phyloP scores from a whole-genome alignment of 2,888 invertebrate species.

The Graphium colonna region DNA sequence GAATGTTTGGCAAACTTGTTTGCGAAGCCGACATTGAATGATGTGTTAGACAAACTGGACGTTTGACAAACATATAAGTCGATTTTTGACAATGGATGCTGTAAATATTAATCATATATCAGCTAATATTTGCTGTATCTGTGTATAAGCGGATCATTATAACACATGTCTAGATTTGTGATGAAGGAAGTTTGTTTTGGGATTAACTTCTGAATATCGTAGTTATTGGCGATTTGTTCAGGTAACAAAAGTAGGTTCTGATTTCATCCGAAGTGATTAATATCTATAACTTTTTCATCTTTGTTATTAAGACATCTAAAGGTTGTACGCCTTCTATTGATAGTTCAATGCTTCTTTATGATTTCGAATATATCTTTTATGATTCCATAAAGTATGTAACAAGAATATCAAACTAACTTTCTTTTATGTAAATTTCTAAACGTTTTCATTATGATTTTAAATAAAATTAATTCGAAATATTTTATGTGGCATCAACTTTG shows the following conservation, averaged over 20 bases:
- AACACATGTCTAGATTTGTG: not conserved
- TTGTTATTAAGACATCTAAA: not conserved
- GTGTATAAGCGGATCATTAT: not conserved
- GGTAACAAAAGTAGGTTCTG: not conserved
- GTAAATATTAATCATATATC: not conserved
- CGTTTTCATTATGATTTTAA: no score
- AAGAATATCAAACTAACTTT: no score
- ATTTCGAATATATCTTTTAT: no score
- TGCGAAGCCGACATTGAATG: conserved; percentile 58
- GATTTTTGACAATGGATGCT: not conserved
- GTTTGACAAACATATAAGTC: not conserved
- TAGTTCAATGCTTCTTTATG: no score
- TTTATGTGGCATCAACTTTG: no score
- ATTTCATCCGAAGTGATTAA: no score
- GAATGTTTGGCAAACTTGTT: conserved; percentile 63
- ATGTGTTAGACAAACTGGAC: conserved; percentile 34
- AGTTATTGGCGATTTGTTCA: not conserved
- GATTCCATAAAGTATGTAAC: no score
- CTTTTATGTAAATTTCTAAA: no score
- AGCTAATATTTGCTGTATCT: not conserved
- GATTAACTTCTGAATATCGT: not conserved
- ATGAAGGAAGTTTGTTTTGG: not conserved
- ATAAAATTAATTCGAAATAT: no score
- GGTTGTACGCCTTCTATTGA: no score
- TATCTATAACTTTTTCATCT: no score